Percentiles rank a stretch among this genome's conserved stretches.
Evolutionary conservation across 2,113 vertebrate genomes (phyloP).

Genomic region (Spea bombifrons): DNA sequence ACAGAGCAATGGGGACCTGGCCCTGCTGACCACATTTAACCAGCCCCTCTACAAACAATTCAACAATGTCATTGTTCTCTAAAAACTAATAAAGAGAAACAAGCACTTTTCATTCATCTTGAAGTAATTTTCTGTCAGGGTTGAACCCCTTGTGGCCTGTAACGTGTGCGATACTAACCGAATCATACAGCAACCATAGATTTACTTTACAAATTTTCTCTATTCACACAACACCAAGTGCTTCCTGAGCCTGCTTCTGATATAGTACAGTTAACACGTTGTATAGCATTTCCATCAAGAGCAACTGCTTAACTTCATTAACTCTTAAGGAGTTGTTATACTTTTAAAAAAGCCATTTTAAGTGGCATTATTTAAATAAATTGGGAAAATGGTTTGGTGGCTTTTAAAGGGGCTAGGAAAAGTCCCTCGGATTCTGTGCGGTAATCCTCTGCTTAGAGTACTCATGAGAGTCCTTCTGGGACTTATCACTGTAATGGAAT

Average conservation of each 20-base stretch:
- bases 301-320: constrained; percentile 84
- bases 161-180: constrained; percentile 69
- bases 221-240: constrained; percentile 78
- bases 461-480: constrained; percentile 80
- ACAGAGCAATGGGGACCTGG: constrained; percentile 68
- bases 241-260: constrained; percentile 72
- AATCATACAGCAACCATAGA: constrained; percentile 77
- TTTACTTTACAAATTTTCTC: constrained; percentile 80
- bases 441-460: constrained; percentile 80
- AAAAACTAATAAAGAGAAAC: constrained; percentile 84
- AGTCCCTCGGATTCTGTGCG: constrained; percentile 75
- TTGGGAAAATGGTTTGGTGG: constrained; percentile 82
- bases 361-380: constrained; percentile 84
- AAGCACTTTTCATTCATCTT: constrained; percentile 80
- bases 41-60: constrained; percentile 77
- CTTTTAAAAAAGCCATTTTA: constrained; percentile 84
- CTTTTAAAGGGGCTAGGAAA: constrained; percentile 82
- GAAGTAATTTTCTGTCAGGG: constrained; percentile 78
- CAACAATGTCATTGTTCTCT: constrained; percentile 80
- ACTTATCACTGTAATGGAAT: constrained; percentile 84
- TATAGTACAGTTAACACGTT: constrained; percentile 80
- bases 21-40: constrained; percentile 76
- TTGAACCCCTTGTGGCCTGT: constrained; percentile 71
- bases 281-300: constrained; percentile 83
- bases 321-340: constrained; percentile 84